phyloP scores from a whole-genome alignment of 2,797 vertebrate genomes.

The Eurystomus glaucurus region DNA sequence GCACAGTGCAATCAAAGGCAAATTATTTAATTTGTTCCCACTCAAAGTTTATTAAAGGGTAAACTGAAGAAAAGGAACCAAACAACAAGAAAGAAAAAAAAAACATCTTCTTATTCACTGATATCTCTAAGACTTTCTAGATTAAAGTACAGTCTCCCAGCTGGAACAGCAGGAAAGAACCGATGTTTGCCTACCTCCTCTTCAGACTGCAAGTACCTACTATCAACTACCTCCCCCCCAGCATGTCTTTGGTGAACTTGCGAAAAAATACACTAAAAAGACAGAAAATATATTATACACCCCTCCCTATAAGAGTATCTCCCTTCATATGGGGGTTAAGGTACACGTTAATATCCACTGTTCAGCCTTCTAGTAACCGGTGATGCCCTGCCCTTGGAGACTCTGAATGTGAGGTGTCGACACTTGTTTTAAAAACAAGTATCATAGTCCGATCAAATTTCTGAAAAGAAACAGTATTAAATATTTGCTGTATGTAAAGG shows the following conservation, averaged over 20 bases:
- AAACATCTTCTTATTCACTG: background rate
- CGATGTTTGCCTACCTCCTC: background rate
- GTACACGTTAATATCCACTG: background rate
- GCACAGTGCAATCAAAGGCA: fast-evolving
- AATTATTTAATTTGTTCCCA: background rate
- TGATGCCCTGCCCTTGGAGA: background rate
- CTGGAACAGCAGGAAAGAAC: background rate
- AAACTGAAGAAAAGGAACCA: background rate
- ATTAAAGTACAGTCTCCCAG: background rate
- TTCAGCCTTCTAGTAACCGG: background rate
- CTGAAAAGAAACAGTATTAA: background rate
- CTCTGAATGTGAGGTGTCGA: background rate
- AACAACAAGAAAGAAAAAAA: background rate
- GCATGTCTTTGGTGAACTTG: background rate
- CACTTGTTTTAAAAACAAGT: background rate
- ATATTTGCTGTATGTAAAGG: background rate
- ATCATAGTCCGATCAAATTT: fast-evolving
- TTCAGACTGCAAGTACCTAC: background rate
- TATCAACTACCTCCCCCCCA: background rate
- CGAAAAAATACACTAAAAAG: background rate
- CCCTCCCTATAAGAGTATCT: background rate
- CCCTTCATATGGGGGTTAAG: background rate
- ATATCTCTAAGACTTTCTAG: background rate
- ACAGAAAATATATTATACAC: background rate
- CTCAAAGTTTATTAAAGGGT: background rate